Percentiles rank a stretch among this genome's conserved stretches.
Evolutionary conservation across 2,797 vertebrate genomes (phyloP).

Genomic region (Neosilurus hyrtlii): DNA sequence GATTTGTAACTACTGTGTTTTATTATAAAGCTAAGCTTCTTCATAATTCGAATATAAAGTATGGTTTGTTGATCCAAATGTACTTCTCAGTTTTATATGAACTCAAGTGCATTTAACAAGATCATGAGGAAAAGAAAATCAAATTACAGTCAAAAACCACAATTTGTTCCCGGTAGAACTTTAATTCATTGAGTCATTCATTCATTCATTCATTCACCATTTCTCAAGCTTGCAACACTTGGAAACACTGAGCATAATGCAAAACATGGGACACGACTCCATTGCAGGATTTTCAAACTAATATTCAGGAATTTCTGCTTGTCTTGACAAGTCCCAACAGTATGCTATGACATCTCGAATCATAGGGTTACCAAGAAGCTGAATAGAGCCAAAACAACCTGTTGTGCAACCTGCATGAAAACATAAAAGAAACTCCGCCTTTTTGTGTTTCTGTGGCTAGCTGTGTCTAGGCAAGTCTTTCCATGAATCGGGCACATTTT

Average conservation of each 20-base stretch:
- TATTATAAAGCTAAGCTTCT: background rate
- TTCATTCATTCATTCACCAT: background rate
- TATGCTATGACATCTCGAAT: background rate
- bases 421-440: background rate
- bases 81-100: background rate
- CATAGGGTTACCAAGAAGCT: background rate
- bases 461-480: constrained; percentile 7
- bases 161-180: background rate
- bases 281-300: background rate
- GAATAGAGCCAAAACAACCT: background rate
- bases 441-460: background rate
- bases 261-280: background rate
- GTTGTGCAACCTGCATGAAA: constrained; percentile 14
- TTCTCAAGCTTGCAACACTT: background rate
- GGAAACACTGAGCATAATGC: background rate
- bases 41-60: background rate
- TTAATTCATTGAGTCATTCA: background rate
- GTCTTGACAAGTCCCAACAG: constrained; percentile 3
- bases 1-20: constrained; percentile 17
- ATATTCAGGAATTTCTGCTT: background rate
- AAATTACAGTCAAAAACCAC: background rate
- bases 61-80: background rate
- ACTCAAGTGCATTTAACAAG: background rate
- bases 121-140: background rate
- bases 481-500: background rate